Evolutionary conservation across 2,113 vertebrate species (phyloP).

Genomic region (Cathartes aura): DNA sequence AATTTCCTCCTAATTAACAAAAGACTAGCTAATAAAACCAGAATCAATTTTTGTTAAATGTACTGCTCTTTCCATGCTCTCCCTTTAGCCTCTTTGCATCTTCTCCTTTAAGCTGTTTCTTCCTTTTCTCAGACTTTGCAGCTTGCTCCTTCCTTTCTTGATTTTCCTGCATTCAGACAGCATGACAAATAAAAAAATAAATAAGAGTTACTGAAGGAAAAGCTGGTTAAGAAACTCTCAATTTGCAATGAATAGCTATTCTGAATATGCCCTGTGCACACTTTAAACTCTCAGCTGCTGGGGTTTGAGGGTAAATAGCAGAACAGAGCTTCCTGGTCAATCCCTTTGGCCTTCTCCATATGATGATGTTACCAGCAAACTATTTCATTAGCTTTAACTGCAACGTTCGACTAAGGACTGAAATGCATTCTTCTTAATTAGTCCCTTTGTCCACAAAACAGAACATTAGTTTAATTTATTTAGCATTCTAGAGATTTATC

Average conservation of each 20-base stretch:
- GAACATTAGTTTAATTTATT: conserved; percentile 4
- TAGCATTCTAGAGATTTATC: conserved; percentile 18
- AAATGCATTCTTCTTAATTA: conserved; percentile 25
- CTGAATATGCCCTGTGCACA: neutral
- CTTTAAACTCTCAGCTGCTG: neutral
- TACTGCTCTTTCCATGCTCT: conserved; percentile 83
- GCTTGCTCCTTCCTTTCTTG: conserved; percentile 83
- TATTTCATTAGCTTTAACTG: conserved; percentile 18
- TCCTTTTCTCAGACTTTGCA: conserved; percentile 88
- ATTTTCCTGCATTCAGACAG: conserved; percentile 84
- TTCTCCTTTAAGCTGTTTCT: conserved; percentile 85
- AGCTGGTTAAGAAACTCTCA: neutral
- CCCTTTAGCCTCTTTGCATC: conserved; percentile 84
- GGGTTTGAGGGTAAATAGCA: neutral
- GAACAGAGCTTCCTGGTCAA: neutral
- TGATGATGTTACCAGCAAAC: neutral
- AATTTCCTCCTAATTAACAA: neutral
- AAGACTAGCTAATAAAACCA: neutral
- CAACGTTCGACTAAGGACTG: neutral
- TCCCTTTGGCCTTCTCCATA: neutral
- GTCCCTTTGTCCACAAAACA: neutral
- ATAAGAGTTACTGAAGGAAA: neutral
- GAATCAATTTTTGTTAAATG: conserved; percentile 36
- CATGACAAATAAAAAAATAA: neutral
- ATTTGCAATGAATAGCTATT: neutral